phyloP scores from a whole-genome alignment of 1,140 invertebrate species.

The Nymphalis io region DNA sequence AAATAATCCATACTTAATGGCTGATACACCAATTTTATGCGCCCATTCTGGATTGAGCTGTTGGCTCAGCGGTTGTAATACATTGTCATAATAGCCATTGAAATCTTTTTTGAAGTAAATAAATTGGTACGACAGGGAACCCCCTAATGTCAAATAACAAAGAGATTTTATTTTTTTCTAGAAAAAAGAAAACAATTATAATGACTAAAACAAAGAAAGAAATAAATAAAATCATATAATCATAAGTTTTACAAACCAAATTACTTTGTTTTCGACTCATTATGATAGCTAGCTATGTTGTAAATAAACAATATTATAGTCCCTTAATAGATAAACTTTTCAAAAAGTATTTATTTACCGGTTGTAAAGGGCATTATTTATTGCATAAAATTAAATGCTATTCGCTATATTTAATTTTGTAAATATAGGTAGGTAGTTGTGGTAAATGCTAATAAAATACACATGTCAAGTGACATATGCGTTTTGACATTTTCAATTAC shows the following conservation, averaged over 20 bases:
- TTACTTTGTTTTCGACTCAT: constrained; percentile 40
- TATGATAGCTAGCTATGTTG: neutral
- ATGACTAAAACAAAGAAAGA: neutral
- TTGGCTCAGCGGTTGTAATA: constrained; percentile 86
- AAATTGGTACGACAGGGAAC: constrained; percentile 82
- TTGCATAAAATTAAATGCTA: no score
- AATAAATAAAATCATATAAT: neutral
- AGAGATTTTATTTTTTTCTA: constrained; percentile 82
- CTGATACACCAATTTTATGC: constrained; percentile 88
- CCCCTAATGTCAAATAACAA: constrained; percentile 82
- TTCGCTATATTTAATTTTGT: no score
- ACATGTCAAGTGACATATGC: no score
- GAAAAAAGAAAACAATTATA: constrained; percentile 47
- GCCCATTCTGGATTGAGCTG: constrained; percentile 88
- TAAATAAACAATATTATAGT: no score
- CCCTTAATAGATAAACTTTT: no score
- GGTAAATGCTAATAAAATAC: no score
- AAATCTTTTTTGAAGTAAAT: constrained; percentile 86
- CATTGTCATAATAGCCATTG: constrained; percentile 87
- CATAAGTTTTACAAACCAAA: constrained; percentile 22
- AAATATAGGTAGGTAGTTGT: no score
- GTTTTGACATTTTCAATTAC: no score
- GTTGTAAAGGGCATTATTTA: no score
- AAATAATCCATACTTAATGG: constrained; percentile 88
- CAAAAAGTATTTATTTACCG: no score